These are phyloP conservation scores for Tiaroga cobitis DNA, from an alignment of 2,797 vertebrate genomes.

Conservation along the genomic window DNA sequence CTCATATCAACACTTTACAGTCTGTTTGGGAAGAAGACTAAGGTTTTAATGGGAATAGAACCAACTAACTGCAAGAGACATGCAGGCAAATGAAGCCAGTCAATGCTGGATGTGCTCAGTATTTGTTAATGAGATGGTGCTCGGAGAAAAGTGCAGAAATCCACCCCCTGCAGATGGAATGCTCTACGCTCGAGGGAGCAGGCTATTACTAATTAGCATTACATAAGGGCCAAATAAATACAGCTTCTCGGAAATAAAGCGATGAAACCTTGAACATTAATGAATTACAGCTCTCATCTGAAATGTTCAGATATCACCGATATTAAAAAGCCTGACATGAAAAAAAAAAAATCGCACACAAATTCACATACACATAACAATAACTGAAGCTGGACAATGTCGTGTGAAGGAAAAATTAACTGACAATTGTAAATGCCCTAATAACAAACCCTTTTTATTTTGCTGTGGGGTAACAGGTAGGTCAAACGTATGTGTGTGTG, in stretches of 20 bases:
- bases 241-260: constrained; percentile 68
- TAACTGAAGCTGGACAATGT: not conserved
- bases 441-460: not conserved
- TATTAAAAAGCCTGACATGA: constrained; percentile 46
- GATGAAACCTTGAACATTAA: constrained; percentile 71
- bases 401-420: not conserved
- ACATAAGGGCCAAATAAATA: constrained; percentile 66
- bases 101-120: constrained; percentile 45
- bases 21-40: constrained; percentile 29
- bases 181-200: constrained; percentile 37
- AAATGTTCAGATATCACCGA: constrained; percentile 63
- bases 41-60: constrained; percentile 50
- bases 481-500: constrained; percentile 19
- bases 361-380: constrained; percentile 1
- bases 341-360: constrained; percentile 9
- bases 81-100: constrained; percentile 30
- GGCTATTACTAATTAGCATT: constrained; percentile 68
- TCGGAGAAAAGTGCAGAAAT: constrained; percentile 48
- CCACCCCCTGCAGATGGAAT: constrained; percentile 58
- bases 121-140: constrained; percentile 58
- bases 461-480: not conserved
- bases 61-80: constrained; percentile 46
- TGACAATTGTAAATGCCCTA: not conserved
- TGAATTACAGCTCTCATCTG: constrained; percentile 69
- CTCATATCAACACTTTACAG: not conserved